Conservation (phyloP, 2,113 vertebrate genomes). For the Notarius quadriscutis region DNA sequence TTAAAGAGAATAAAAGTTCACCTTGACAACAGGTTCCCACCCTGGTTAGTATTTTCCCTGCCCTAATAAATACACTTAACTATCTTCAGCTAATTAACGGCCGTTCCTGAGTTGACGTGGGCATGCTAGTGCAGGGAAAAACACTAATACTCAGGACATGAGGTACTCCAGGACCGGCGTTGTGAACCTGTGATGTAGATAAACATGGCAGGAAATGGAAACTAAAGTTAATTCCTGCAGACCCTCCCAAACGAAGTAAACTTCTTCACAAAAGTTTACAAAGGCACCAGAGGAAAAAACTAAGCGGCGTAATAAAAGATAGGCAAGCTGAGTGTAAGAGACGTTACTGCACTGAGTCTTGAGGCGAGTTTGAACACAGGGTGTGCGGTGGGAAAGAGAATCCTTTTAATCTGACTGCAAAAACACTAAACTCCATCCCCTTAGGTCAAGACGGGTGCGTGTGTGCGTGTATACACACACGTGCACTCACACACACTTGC, state of each 20-base stretch:
- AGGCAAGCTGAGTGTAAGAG: slow-evolving; percentile 19
- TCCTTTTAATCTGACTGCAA: slow-evolving; percentile 44
- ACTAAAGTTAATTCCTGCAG: neutral
- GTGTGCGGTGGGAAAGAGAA: slow-evolving; percentile 30
- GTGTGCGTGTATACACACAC: neutral
- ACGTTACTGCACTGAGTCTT: slow-evolving; percentile 28
- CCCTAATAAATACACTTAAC: neutral
- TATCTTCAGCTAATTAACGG: neutral
- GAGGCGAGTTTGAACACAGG: slow-evolving; percentile 39
- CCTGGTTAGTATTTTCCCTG: neutral
- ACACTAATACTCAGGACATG: neutral
- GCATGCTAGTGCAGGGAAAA: neutral
- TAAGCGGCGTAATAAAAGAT: slow-evolving; percentile 25
- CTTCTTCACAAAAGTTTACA: neutral
- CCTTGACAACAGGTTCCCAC: neutral
- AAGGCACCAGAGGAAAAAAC: neutral
- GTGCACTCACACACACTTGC: neutral
- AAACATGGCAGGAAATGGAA: neutral
- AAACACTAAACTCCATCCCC: slow-evolving; percentile 48
- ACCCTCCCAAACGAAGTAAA: slow-evolving; percentile 1
- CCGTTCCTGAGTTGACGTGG: neutral
- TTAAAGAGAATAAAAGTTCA: neutral
- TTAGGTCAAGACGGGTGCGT: neutral
- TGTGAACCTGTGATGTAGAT: neutral
- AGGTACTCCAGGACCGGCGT: neutral